Conservation (phyloP, 2,888 invertebrate genomes). For the Plagodis dolabraria region DNA sequence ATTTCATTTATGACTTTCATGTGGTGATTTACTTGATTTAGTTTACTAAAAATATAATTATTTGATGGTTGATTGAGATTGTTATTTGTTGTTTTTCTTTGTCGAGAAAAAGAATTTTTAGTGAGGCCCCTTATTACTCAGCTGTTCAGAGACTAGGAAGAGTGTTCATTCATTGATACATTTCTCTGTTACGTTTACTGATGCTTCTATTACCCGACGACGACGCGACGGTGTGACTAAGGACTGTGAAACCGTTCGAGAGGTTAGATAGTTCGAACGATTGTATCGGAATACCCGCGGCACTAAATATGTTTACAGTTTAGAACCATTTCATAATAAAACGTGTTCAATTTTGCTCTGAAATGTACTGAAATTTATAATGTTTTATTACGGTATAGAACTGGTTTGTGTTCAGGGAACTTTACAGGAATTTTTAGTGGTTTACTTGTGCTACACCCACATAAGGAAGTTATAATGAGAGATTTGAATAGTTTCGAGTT, state of each 20-base stretch:
- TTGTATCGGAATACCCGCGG: constrained; percentile 25
- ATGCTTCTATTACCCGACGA: constrained; percentile 13
- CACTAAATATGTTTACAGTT: constrained; percentile 8
- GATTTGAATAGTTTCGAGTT: constrained; percentile 28
- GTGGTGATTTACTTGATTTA: no score
- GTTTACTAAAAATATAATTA: no score
- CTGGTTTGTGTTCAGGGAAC: not conserved
- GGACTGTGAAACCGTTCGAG: constrained; percentile 26
- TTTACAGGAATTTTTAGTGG: constrained; percentile 38
- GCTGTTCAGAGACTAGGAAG: not conserved
- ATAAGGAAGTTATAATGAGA: constrained; percentile 35
- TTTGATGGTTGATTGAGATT: no score
- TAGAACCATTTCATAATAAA: constrained; percentile 17
- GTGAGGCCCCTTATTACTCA: not conserved
- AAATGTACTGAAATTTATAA: not conserved
- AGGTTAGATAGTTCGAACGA: constrained; percentile 37
- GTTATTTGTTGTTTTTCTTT: no score
- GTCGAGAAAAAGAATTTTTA: not conserved
- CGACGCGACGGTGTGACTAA: constrained; percentile 26
- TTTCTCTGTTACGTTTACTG: constrained; percentile 1
- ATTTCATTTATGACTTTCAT: no score
- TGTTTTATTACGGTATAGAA: constrained; percentile 2
- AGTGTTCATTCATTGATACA: constrained; percentile 2
- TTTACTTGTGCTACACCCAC: constrained; percentile 34
- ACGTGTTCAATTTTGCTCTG: not conserved